Base-by-base conservation (phyloP, 92 coral and sea anemone species). In the Umimayanthus kanabou region DNA sequence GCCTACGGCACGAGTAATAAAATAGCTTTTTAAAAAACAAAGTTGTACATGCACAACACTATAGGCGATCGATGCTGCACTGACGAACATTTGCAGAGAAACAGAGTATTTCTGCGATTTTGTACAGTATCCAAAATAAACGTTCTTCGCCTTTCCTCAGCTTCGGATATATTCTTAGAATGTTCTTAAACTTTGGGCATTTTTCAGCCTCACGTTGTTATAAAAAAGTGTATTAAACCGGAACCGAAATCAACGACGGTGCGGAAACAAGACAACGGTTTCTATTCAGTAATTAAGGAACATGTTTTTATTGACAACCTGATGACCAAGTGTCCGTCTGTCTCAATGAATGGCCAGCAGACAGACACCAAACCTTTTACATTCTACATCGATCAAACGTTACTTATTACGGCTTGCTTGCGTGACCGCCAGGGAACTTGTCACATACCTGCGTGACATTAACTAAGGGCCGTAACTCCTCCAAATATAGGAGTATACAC, bases 231-330 rank as follows among this genome's bases (percentile, higher is more conserved):
- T 45, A 9, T 45, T 5, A 5, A 45, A 9, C 49, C 9, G 58
- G 58, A 15, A 14, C 20, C 20, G 58, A 53, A 61, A 20, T 8
- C 69, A 61, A 57, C 66, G 66, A 61, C 69, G 26, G 25, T 23
- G 4, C 25, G 26, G 69, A 61, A 75, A 75, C 77, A 73, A 73
- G 79, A 75, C 53, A 74, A 74, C 42, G 2, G 43, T 20, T 75
- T 75, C 26, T n/a, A 75, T 75, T 75, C 79, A 73, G 45, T 73
- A 73, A 40, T 75, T 75, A 75, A 75, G 79, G 79, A 75, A 75
- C 79, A 75, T 75, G 79, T 75, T 75, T 75, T 75, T 75, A 75
- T 75, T 75, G 79, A 75, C 79, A 75, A 75, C 79, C 79, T 75
- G 79, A 42, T 75, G 79, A 39, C 50, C 45, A 33, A 39, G 79